phyloP scores from a whole-genome alignment of 2,888 invertebrate species.

The Dascillus cervinus region DNA sequence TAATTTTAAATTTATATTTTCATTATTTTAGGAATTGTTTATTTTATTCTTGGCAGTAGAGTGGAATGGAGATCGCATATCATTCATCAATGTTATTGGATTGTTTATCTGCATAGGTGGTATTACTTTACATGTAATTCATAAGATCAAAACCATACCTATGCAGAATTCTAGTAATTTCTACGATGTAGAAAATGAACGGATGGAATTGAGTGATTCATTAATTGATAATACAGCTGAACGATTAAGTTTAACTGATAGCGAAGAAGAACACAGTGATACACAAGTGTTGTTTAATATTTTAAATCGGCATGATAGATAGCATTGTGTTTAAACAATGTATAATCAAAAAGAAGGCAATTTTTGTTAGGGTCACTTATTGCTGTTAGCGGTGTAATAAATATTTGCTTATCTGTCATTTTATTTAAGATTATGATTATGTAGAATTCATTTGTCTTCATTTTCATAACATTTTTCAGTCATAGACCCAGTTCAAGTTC shows the following conservation, averaged over 20 bases:
- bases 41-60: constrained; percentile 83
- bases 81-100: constrained; percentile 74
- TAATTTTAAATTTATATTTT: constrained; percentile 8
- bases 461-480: too few relatives aligned
- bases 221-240: constrained; percentile 27
- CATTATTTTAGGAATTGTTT: constrained; percentile 74
- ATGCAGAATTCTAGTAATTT: constrained; percentile 13
- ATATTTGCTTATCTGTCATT: too few relatives aligned
- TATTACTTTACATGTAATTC: constrained; percentile 74
- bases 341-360: too few relatives aligned
- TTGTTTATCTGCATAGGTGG: constrained; percentile 82
- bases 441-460: too few relatives aligned
- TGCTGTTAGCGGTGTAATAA: too few relatives aligned
- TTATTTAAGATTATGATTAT: too few relatives aligned
- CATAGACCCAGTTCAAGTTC: too few relatives aligned
- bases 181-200: constrained; percentile 26
- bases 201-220: constrained; percentile 32
- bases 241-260: constrained; percentile 25
- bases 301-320: constrained; percentile 39
- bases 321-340: not conserved
- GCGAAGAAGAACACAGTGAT: constrained; percentile 42
- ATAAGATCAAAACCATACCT: constrained; percentile 48
- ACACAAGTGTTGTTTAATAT: constrained; percentile 46
- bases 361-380: too few relatives aligned
- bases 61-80: constrained; percentile 80